Base-by-base conservation (phyloP, 1,140 invertebrate species). In the Neodiprion lecontei region DNA sequence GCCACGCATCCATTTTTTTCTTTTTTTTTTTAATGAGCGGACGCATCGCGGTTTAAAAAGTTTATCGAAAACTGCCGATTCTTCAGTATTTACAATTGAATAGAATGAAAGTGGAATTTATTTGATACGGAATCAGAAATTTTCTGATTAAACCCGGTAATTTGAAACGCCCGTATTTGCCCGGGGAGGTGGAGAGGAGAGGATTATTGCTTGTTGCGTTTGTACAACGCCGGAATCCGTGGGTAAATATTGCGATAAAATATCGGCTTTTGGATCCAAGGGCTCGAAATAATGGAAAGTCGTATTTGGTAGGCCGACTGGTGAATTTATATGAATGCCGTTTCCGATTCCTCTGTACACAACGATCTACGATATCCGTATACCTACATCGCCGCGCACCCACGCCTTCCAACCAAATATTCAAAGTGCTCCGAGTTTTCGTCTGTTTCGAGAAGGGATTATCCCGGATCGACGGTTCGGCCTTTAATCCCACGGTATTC, bases 341-440 rank as follows among this genome's bases (percentile, higher is more conserved):
- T 61, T 14, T 61, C n/a, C 53, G 53, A 61, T 61, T 9, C 53
- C n/a, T 61, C 3, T 7, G 53, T 61, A 61, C 53, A 61, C 53
- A 61, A 61, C 53, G 53, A 61, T 61, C 11, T 61, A 61, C 11
- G 53, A 61, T 61, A 61, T 61, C 53, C 11, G 53, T 61, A 61
- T 61, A 53, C 50, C 50, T 10, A 11, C 28, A 40, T 5, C 28
- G 28, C 1, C 28, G 28, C 28, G 1, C 28, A 40, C 28, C 28
- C 28, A 40, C 28, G 28, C 28, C 1, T 40, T n/a, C 53, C 11
- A 14, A 61, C 11, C 53, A 9, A 61, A 61, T 61, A 61, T 61
- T 61, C 53, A 61, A 61, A 61, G 53, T 61, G 53, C n/a, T 61
- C n/a, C 53, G n/a, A 61, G 53, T 61, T 61, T 17, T 61, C 53